phyloP scores from a whole-genome alignment of 2,113 vertebrate genomes.

The Neotoma lepida region DNA sequence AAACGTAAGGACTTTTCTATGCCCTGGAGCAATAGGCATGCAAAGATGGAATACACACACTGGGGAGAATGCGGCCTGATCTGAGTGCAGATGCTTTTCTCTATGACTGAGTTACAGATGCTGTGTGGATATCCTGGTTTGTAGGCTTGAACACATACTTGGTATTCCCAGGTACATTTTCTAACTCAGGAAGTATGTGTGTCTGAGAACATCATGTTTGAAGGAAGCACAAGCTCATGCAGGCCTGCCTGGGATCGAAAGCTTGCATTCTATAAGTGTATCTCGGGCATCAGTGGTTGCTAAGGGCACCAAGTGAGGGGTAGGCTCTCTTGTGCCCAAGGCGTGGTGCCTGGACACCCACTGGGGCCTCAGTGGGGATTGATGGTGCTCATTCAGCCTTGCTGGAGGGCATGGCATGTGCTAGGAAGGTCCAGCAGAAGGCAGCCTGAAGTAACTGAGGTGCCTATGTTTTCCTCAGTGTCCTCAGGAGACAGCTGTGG shows the following conservation, averaged over 20 bases:
- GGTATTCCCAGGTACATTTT: not conserved
- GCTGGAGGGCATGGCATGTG: not conserved
- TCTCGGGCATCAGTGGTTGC: not conserved
- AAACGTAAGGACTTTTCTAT: no score
- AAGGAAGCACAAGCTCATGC: not conserved
- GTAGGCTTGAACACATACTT: not conserved
- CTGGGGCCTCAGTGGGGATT: not conserved
- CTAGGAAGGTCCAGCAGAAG: not conserved
- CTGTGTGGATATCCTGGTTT: not conserved
- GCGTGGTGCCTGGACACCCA: no score
- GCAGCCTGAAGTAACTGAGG: not conserved
- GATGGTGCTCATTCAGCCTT: no score
- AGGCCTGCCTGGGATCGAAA: not conserved
- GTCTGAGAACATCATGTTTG: not conserved
- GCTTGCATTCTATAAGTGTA: no score
- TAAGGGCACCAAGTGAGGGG: not conserved
- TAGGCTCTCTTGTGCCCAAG: no score
- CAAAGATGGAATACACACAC: no score
- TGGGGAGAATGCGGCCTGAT: not conserved
- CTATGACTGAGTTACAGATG: not conserved
- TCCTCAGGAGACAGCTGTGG: not conserved
- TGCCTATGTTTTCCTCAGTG: not conserved
- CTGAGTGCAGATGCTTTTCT: not conserved
- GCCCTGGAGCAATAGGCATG: not conserved
- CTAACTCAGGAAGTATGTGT: not conserved